These are phyloP conservation scores for Eurois occulta DNA, from an alignment of 2,888 invertebrate species.

Conservation along the genomic window DNA sequence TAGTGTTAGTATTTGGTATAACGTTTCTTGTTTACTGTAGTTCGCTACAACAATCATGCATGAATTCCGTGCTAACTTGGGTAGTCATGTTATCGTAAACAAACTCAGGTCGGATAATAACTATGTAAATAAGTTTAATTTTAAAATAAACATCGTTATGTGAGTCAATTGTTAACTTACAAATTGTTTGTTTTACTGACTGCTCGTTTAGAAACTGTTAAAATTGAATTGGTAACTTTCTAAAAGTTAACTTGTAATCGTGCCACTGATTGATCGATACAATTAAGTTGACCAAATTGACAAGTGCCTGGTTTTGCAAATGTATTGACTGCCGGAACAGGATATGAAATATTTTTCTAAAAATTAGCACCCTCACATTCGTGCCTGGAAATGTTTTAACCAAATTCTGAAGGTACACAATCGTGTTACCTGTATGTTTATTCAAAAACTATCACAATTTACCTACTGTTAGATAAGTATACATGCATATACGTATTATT, in stretches of 20 bases:
- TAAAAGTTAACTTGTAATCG: constrained; percentile 22
- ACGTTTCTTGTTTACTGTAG: constrained; percentile 69
- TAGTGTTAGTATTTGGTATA: constrained; percentile 71
- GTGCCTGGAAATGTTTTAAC: constrained; percentile 18
- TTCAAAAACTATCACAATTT: constrained; percentile 19
- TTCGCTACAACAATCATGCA: constrained; percentile 69
- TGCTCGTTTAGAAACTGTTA: constrained; percentile 47
- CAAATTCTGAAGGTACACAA: constrained; percentile 26
- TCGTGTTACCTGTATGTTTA: constrained; percentile 10
- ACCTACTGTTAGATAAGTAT: background rate
- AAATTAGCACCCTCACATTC: constrained; percentile 1
- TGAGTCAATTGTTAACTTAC: constrained; percentile 49
- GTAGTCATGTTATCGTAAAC: constrained; percentile 71
- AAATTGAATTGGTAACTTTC: constrained; percentile 40
- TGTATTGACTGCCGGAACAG: constrained; percentile 11
- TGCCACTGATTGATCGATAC: constrained; percentile 29
- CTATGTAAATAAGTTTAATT: constrained; percentile 64
- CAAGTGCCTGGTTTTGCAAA: constrained; percentile 14
- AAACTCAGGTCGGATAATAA: constrained; percentile 62
- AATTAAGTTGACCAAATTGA: constrained; percentile 30
- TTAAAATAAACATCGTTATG: constrained; percentile 60
- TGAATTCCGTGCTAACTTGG: constrained; percentile 71
- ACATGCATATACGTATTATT: background rate
- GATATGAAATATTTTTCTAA: constrained; percentile 23
- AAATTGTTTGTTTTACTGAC: constrained; percentile 55